Conservation (phyloP, 2,888 invertebrate genomes). For the Parapristionchus giblindavisi region DNA sequence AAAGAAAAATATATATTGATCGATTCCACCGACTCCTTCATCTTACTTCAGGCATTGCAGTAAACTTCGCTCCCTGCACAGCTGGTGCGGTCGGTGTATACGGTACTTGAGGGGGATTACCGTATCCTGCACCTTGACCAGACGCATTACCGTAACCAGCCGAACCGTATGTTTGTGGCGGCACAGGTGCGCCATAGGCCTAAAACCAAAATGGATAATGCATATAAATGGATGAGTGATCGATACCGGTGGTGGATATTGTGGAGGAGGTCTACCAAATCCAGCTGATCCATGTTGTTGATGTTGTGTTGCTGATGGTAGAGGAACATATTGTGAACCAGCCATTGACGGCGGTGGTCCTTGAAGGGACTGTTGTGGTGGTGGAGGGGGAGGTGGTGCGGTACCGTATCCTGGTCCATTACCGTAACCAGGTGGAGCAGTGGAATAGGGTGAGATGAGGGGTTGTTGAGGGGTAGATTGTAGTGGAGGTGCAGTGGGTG, state of each 20-base stretch:
- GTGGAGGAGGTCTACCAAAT: neutral
- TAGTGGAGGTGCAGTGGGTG: conserved; percentile 3
- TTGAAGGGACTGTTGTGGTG: neutral
- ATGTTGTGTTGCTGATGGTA: neutral
- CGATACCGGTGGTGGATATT: neutral
- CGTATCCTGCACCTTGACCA: too few relatives aligned
- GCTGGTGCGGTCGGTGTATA: neutral
- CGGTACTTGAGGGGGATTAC: neutral
- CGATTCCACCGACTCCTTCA: too few relatives aligned
- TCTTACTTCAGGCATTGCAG: too few relatives aligned
- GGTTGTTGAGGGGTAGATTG: neutral
- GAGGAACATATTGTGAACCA: neutral
- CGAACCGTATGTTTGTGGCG: too few relatives aligned
- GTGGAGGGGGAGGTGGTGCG: too few relatives aligned
- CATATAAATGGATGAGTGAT: too few relatives aligned
- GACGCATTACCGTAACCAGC: too few relatives aligned
- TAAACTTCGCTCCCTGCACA: too few relatives aligned
- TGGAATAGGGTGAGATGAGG: conserved; percentile 23
- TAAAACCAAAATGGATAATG: too few relatives aligned
- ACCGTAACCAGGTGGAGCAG: conserved; percentile 26
- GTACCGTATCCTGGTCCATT: too few relatives aligned
- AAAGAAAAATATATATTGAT: too few relatives aligned
- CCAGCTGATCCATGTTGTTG: conserved; percentile 15
- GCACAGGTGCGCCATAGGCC: too few relatives aligned
- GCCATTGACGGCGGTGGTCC: neutral